Base-by-base conservation (phyloP, 2,797 vertebrate species). In the Uromys caudimaculatus region DNA sequence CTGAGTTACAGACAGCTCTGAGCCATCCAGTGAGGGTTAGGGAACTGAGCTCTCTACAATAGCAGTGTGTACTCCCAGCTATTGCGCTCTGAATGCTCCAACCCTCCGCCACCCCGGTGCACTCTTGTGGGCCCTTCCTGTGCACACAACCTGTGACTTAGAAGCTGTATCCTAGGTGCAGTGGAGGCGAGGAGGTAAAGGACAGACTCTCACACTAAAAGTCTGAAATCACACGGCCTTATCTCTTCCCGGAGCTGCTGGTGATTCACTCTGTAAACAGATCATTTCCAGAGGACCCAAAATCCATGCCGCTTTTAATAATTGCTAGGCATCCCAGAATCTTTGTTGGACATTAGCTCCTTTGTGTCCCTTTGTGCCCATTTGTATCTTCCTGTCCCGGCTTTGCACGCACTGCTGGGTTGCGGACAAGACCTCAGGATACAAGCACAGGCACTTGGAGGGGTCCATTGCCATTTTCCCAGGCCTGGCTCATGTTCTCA, bases 341-440 rank as follows among this genome's bases (percentile, higher is more conserved):
- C 67, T n/a, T 38, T 44, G 8, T 4, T 67, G 84, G 77, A 93
- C 92, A 62, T 41, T 56, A 27, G 71, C 73, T 77, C 52, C 89
- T 64, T 38, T 38, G 69, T 21, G 38, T 8, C n/a, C 16, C n/a
- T 71, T 38, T 67, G 54, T n/a, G 38, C 60, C 67, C 10, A 50
- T 27, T 1, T 0, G 0, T 52, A 3, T 89, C 13, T n/a, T 64
- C 10, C 19, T 29, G 35, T 7, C 50, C 19, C 12, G 50, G 0
- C 79, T 83, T 87, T 78, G 11, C 10, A 17, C 13, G 4, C 52
- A 52, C 54, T 67, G 16, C 38, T 79, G 17, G 29, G 6, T 78
- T 60, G 50, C 58, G 78, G 52, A 58, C 35, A 60, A 73, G 76
- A 29, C 75, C 91, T 95, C 44, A 2, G 0, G 7, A 38, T 1